Evolutionary conservation across 2,797 vertebrate species (phyloP).

Genomic region (Sebastes aleutianus): DNA sequence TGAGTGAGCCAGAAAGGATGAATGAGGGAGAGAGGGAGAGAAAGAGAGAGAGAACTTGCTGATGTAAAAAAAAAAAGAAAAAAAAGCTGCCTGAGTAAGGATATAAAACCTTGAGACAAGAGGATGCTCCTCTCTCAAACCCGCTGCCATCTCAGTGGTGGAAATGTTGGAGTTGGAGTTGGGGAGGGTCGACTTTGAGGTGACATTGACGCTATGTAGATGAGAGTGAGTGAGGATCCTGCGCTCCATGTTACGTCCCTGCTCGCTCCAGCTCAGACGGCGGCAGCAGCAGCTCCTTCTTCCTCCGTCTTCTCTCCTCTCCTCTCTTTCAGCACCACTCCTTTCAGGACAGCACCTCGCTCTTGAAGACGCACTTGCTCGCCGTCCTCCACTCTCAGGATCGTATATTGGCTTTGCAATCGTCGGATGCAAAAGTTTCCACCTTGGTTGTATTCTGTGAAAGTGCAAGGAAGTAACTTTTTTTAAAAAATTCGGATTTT

Average conservation of each 20-base stretch:
- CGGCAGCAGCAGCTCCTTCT: slow-evolving; percentile 69
- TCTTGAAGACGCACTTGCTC: slow-evolving; percentile 61
- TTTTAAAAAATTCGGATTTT: slow-evolving; percentile 37
- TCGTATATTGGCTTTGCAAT: slow-evolving; percentile 54
- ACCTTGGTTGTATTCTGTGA: slow-evolving; percentile 50
- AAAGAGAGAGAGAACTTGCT: slow-evolving; percentile 59
- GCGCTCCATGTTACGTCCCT: slow-evolving; percentile 81
- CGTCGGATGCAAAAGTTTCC: slow-evolving; percentile 71
- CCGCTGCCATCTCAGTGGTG: slow-evolving; percentile 81
- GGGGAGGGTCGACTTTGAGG: slow-evolving; percentile 85
- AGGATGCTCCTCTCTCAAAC: slow-evolving; percentile 81
- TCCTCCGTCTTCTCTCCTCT: slow-evolving; percentile 73
- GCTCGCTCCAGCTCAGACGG: slow-evolving; percentile 79
- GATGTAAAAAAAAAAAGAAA: slow-evolving; percentile 51
- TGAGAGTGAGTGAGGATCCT: slow-evolving; percentile 80
- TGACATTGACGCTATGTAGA: slow-evolving; percentile 85
- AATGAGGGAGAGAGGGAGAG: slow-evolving; percentile 4
- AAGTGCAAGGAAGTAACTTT: slow-evolving; percentile 73
- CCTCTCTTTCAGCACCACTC: slow-evolving; percentile 84
- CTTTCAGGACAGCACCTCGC: slow-evolving; percentile 82
- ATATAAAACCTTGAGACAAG: slow-evolving; percentile 83
- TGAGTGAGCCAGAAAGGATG: slow-evolving; percentile 29
- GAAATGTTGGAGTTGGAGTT: slow-evolving; percentile 85
- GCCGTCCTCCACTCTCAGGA: slow-evolving; percentile 64
- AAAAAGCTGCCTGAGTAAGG: slow-evolving; percentile 64